Base-by-base conservation (phyloP, 2,888 invertebrate genomes). In the Tenthredo amoena region DNA sequence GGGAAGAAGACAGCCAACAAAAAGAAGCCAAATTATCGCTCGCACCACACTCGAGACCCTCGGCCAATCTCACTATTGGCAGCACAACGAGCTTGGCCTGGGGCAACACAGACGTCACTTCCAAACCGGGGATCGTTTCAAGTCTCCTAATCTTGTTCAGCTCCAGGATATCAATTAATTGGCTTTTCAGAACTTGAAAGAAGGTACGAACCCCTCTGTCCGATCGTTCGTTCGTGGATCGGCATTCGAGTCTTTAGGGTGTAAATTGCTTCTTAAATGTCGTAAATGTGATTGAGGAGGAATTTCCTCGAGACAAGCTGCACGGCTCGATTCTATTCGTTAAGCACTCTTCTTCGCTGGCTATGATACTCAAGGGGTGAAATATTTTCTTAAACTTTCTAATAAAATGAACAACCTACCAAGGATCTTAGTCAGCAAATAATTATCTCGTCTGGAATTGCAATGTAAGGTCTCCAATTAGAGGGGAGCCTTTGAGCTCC, bases 21-120 rank as follows among this genome's bases (percentile, higher is more conserved):
- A 77, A 31, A 77, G 77, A 50, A 55, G 50, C 77, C 50, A 50
- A 77, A 77, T 77, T 77, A 77, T 77, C 77, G 77, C 34, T 77
- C 77, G 77, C 55, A 77, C 47, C 50, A 77, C 77, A 77, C 77
- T 77, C 77, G 50, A 34, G 77, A 77, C 77, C 77, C 77, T 68
- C 34, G 68, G 68, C 50, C 77, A 77, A 77, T 77, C 77, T 77
- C 50, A 40, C 26, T 40, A 77, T 55, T 77, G 47, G 50, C 50
- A 50, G 74, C 74, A 40, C 74, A 74, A 43, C 40, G 43, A 74
- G n/a, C 5, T 74, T 21, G 26, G 50, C 47, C 50, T 15, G 50
- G 77, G 77, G n/a, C 31, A 77, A 77, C 77, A 15, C 1, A 50
- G 47, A 55, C 77, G 47, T 77, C 47, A 74, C 74, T 74, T 74